Evolutionary conservation across 2,797 vertebrate species (phyloP), one percentile per base, ranked within the genome.

Genomic region (Pseudomugil gertrudae): DNA sequence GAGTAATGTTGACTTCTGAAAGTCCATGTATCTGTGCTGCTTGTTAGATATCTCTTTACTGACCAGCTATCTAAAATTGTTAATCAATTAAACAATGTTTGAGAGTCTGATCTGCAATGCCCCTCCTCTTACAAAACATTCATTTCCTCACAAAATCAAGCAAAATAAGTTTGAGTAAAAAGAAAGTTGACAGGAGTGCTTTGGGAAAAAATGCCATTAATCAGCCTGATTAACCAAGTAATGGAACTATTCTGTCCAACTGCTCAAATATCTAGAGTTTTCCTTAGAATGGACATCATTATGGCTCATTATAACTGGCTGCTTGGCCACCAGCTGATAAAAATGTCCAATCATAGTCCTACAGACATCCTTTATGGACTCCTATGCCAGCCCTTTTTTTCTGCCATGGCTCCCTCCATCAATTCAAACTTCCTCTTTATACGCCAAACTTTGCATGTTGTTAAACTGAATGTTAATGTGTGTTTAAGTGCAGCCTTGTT

Each of bases 261-360:
- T 47, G 8, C 5, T 59, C 26, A 35, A 21, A 69, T 50, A 60
- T 59, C 52, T 35, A 35, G 47, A 67, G 50, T 63, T n/a, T 45
- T 45, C 30, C n/a, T 13, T 19, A 40, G 63, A 54, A 63, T 23
- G 55, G 10, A 54, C 60, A 51, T 32, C 33, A 32, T n/a, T n/a
- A 19, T 19, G 33, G 45, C 52, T 60, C 55, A 69, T 54, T 71
- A 45, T 19, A 40, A 61, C 19, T n/a, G 24, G 59, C 54, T 56
- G 24, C 35, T 58, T 54, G 30, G 47, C 65, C 27, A 55, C 47
- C 45, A 38, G 40, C 67, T 60, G 33, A 40, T 21, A 40, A 17
- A 48, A n/a, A 56, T 10, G 45, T 51, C 54, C 21, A 48, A 62
- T 65, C 30, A 45, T 36, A 32, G 40, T 55, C 19, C 48, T 15